Evolutionary conservation across 1,140 invertebrate species (phyloP), one percentile per base, ranked within the genome.

Genomic region (Drosophila sechellia): DNA sequence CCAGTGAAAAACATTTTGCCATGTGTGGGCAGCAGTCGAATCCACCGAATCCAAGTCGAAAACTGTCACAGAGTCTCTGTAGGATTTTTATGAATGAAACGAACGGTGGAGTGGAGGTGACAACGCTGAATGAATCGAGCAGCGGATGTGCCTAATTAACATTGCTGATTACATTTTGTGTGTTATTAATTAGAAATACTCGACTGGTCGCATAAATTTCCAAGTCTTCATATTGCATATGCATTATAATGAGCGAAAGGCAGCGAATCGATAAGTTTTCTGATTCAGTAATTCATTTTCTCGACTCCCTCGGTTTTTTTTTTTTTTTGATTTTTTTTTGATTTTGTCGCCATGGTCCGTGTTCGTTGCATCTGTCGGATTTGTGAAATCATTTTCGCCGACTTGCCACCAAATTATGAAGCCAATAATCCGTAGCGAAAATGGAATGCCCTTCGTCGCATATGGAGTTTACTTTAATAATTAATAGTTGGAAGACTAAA

Each of bases 71-170:
- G 57, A 50, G 55, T 63, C 68, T 46, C 66, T 40, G 61, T 78
- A 54, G 73, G 78, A 81, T 81, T 87, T 86, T 86, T 87, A 86
- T 86, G 83, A 86, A 86, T 86, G 83, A 86, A 79, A 71, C 35
- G 27, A 48, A 37, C 34, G 60, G 53, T 25, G 69, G 49, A 34
- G 40, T 63, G 43, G 25, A 49, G 66, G 48, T 58, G 46, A 63
- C 13, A 43, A 58, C 39, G 58, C 61, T 39, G 71, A 73, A 73
- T 54, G 69, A 40, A 35, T 22, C 20, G 13, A 45, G 57, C 65
- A 83, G 79, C 83, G 83, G 83, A 86, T 86, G 83, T 86, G 83
- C 83, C 83, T 86, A 86, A 86, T 86, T 86, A 86, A 86, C 75
- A 87, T 79, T 81, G 83, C 71, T 86, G 75, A 86, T 87, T 79